Conservation (phyloP, 2,113 vertebrate species). For the Ahaetulla prasina region DNA sequence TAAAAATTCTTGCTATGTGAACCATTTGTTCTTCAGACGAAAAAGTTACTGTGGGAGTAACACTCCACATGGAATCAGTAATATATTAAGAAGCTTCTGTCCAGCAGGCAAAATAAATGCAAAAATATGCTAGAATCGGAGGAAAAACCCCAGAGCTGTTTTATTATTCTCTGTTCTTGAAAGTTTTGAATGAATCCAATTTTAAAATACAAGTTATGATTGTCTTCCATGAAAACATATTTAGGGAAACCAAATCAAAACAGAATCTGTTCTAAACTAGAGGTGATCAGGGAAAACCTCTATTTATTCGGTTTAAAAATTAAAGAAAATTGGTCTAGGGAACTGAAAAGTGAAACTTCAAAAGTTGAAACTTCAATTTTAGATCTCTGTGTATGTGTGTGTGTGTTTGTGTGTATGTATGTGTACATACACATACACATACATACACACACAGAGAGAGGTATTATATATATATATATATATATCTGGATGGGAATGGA, state of each 20-base stretch:
- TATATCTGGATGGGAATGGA: too few species aligned
- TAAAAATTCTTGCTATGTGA: background rate
- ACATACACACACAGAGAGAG: too few species aligned
- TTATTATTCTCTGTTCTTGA: background rate
- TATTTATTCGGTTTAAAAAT: background rate
- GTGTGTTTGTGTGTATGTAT: background rate
- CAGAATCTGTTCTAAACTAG: background rate
- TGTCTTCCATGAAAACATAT: slow-evolving; percentile 22
- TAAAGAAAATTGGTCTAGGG: background rate
- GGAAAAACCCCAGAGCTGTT: background rate
- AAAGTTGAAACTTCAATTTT: background rate
- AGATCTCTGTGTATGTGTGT: background rate
- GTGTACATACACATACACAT: too few species aligned
- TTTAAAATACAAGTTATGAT: slow-evolving; percentile 11
- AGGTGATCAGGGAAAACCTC: slow-evolving; percentile 28
- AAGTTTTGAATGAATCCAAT: background rate
- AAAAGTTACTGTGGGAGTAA: background rate
- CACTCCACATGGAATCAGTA: background rate
- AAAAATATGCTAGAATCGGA: background rate
- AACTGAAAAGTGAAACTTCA: background rate
- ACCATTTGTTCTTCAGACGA: slow-evolving; percentile 9
- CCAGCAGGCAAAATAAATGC: background rate
- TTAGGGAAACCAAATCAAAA: slow-evolving; percentile 29
- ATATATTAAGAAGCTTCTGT: background rate
- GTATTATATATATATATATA: too few species aligned